Percentiles rank a stretch among this genome's conserved stretches.
Evolutionary conservation across 2,888 invertebrate genomes (phyloP).

Genomic region (Lycia hirtaria): DNA sequence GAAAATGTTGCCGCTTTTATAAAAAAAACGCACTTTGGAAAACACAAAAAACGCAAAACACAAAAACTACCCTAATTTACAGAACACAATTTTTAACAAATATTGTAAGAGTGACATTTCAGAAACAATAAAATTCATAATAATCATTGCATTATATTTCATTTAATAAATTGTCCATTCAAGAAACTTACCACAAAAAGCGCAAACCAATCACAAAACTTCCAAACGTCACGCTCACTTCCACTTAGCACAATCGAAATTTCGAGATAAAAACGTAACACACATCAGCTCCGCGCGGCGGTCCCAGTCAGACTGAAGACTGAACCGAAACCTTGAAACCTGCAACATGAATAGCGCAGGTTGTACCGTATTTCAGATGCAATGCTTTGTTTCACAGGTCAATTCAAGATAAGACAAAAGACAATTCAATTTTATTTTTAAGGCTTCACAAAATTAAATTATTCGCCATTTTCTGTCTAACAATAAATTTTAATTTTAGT

Average conservation of each 20-base stretch:
- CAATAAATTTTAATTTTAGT: too few relatives aligned
- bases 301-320: constrained; percentile 10
- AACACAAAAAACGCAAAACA: too few relatives aligned
- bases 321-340: constrained; percentile 3
- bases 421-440: background rate
- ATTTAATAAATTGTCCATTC: too few relatives aligned
- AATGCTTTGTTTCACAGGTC: background rate
- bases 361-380: background rate
- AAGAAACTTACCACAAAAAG: constrained; percentile 16
- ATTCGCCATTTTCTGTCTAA: too few relatives aligned
- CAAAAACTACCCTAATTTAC: too few relatives aligned
- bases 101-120: too few relatives aligned
- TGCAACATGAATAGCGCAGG: constrained; percentile 6
- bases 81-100: too few relatives aligned
- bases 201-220: constrained; percentile 26
- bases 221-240: constrained; percentile 22
- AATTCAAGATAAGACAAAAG: background rate
- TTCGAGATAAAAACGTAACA: background rate
- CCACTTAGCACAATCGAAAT: constrained; percentile 13
- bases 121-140: too few relatives aligned
- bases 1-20: too few relatives aligned
- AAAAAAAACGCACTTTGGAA: too few relatives aligned
- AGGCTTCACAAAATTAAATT: too few relatives aligned
- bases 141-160: too few relatives aligned
- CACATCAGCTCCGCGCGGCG: constrained; percentile 4